phyloP scores from a whole-genome alignment of 2,113 vertebrate genomes.

The Thryonomys swinderianus region DNA sequence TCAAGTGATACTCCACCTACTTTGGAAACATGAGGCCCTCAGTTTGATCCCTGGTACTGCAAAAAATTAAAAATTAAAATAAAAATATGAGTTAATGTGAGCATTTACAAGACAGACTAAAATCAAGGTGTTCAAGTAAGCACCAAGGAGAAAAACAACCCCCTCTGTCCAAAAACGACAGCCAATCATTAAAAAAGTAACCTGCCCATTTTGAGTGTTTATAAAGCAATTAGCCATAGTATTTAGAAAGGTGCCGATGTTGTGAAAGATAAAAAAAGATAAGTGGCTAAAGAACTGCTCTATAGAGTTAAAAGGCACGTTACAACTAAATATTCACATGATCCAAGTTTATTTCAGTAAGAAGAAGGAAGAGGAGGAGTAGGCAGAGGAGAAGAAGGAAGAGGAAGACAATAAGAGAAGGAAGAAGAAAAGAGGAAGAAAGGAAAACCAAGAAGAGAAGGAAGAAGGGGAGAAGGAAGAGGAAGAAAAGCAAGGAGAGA shows the following conservation, averaged over 20 bases:
- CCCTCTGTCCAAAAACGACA: background rate
- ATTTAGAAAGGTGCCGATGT: background rate
- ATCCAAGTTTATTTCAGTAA: background rate
- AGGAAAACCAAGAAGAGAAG: too few species aligned
- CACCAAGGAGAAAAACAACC: background rate
- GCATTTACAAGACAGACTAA: background rate
- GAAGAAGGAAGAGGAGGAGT: too few species aligned
- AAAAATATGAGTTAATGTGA: background rate
- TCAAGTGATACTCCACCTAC: too few species aligned
- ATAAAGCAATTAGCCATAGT: background rate
- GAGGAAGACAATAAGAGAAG: background rate
- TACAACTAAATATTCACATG: background rate
- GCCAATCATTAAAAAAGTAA: background rate
- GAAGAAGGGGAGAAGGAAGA: too few species aligned
- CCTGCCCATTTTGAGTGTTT: background rate
- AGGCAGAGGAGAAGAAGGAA: too few species aligned
- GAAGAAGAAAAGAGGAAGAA: too few species aligned
- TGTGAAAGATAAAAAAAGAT: background rate
- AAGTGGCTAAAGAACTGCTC: background rate
- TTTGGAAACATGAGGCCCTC: too few species aligned
- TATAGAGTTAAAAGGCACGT: background rate
- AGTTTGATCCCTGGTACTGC: too few species aligned
- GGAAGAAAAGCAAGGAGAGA: background rate
- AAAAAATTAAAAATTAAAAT: too few species aligned
- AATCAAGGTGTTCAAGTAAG: background rate